phyloP scores from a whole-genome alignment of 2,113 vertebrate genomes.

The Pterocles orientalis region DNA sequence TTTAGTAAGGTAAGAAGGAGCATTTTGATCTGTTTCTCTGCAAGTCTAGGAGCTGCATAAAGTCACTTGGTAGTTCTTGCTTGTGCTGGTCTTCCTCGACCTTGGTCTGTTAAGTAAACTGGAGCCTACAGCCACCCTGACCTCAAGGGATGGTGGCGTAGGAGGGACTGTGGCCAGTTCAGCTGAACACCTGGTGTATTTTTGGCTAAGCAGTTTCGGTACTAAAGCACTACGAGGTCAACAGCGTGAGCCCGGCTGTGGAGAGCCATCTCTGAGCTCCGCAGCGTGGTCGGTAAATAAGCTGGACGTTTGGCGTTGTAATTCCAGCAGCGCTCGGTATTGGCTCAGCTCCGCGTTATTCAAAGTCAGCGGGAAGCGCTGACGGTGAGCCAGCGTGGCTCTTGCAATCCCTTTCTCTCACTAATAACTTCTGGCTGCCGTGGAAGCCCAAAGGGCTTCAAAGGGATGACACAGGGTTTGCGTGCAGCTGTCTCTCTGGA shows the following conservation, averaged over 20 bases:
- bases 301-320: rapidly evolving
- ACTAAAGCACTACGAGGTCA: rapidly evolving
- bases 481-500: background rate
- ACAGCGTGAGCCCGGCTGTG: rapidly evolving
- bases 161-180: background rate
- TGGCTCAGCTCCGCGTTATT: background rate
- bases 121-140: background rate
- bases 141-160: rapidly evolving
- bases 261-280: background rate
- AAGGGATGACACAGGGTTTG: conserved; percentile 17
- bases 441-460: conserved; percentile 37
- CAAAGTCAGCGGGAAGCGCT: background rate
- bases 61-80: background rate
- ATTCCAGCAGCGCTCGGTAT: background rate
- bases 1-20: background rate
- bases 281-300: rapidly evolving
- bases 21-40: background rate
- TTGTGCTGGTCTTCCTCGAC: background rate
- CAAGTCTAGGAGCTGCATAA: background rate
- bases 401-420: background rate
- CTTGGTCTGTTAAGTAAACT: background rate
- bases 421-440: conserved; percentile 50
- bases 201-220: background rate
- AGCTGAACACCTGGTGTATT: background rate
- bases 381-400: background rate